A percentile compares a stretch with the other conserved stretches of the same genome.
phyloP scores from a whole-genome alignment of 1,140 invertebrate species.

The Spodoptera litura region DNA sequence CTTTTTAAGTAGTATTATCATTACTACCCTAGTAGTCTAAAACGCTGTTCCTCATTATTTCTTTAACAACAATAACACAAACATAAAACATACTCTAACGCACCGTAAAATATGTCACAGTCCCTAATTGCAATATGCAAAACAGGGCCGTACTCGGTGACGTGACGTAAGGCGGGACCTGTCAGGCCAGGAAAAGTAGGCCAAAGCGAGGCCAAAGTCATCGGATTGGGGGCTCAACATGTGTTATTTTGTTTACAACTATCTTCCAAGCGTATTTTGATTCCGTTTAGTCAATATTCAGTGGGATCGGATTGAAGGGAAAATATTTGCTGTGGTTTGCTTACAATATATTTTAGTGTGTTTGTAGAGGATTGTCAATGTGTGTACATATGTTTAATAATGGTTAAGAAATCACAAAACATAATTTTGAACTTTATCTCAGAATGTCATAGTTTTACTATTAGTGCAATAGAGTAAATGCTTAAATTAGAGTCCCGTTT shows the following conservation, averaged over 20 bases:
- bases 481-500: no score
- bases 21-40: no score
- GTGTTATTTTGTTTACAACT: slow-evolving; percentile 42
- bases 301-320: not conserved
- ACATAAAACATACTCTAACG: not conserved
- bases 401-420: no score
- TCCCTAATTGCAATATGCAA: slow-evolving; percentile 41
- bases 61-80: not conserved
- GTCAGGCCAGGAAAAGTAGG: slow-evolving; percentile 22
- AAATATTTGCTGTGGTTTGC: slow-evolving; percentile 10
- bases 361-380: not conserved
- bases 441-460: no score
- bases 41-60: not conserved
- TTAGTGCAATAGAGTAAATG: no score
- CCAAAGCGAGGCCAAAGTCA: slow-evolving; percentile 35
- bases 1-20: no score
- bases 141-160: slow-evolving; percentile 11
- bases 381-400: not conserved
- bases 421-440: no score
- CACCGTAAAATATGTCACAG: not conserved
- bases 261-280: slow-evolving; percentile 19
- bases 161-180: not conserved
- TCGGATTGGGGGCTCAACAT: slow-evolving; percentile 1
- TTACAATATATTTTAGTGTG: not conserved
- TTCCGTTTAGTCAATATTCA: slow-evolving; percentile 36